Percentiles rank a stretch among this genome's conserved stretches.
Evolutionary conservation across 2,113 vertebrate species (phyloP).

Genomic region (Periophthalmus modestus): DNA sequence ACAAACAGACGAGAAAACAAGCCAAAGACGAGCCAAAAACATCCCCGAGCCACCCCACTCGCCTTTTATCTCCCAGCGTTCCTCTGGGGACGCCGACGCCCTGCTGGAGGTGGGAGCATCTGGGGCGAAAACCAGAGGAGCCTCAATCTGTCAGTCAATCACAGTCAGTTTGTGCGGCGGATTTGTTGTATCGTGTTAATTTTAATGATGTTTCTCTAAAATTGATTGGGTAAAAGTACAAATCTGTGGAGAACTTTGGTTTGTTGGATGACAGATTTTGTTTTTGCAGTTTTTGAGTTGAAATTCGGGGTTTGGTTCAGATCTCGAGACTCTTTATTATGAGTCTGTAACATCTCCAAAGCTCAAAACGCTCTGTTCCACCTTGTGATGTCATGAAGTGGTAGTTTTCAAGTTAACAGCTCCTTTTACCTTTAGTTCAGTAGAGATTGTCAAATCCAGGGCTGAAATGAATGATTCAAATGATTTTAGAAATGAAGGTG

Average conservation of each 20-base stretch:
- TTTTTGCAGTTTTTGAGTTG: neutral
- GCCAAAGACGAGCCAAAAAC: neutral
- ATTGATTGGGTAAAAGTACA: neutral
- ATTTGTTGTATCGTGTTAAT: conserved; percentile 17
- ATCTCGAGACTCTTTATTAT: neutral
- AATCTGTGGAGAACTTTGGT: neutral
- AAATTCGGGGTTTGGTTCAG: neutral
- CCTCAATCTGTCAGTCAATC: conserved; percentile 55
- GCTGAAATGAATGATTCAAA: too few species aligned
- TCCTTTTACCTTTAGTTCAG: too few species aligned
- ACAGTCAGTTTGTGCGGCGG: conserved; percentile 31
- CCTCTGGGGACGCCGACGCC: conserved; percentile 22
- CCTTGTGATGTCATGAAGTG: too few species aligned
- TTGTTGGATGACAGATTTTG: neutral
- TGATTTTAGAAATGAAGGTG: too few species aligned
- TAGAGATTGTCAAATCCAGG: too few species aligned
- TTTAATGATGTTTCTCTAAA: neutral
- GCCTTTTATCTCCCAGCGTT: conserved; percentile 54
- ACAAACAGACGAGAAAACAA: conserved; percentile 53
- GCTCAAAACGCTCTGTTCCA: too few species aligned
- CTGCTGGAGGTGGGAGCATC: conserved; percentile 37
- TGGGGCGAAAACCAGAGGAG: conserved; percentile 34
- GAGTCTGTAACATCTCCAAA: too few species aligned
- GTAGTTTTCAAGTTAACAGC: too few species aligned
- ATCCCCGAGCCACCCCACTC: conserved; percentile 33